A percentile compares a stretch with the other conserved stretches of the same genome.
Evolutionary conservation across 1,140 invertebrate species (phyloP).

Genomic region (Trichoplusia ni): DNA sequence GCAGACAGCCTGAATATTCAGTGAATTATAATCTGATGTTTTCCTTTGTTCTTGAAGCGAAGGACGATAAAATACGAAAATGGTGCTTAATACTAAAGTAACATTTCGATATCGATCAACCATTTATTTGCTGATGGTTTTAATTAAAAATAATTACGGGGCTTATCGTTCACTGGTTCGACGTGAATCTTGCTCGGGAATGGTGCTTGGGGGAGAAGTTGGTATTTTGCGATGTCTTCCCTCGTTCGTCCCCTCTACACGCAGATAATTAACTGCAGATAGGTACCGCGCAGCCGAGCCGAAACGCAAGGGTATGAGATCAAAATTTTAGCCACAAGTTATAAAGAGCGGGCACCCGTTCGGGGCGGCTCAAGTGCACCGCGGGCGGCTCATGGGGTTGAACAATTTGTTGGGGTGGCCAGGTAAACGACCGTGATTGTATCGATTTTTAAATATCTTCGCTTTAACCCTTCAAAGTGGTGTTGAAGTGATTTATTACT

Average conservation of each 20-base stretch:
- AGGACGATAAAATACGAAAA: slow-evolving; percentile 1
- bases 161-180: slow-evolving; percentile 59
- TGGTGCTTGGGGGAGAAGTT: slow-evolving; percentile 57
- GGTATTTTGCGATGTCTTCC: slow-evolving; percentile 62
- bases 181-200: slow-evolving; percentile 53
- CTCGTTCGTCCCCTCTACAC: slow-evolving; percentile 58
- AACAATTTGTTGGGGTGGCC: slow-evolving; percentile 70
- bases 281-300: slow-evolving; percentile 40
- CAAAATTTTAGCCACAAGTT: slow-evolving; percentile 74
- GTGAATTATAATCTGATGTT: slow-evolving; percentile 13
- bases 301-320: slow-evolving; percentile 50
- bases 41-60: background rate
- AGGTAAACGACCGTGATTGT: slow-evolving; percentile 71
- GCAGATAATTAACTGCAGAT: slow-evolving; percentile 80
- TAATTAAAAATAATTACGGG: slow-evolving; percentile 76
- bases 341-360: slow-evolving; percentile 62
- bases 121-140: slow-evolving; percentile 43
- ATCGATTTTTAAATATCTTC: slow-evolving; percentile 72
- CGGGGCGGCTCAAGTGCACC: slow-evolving; percentile 48
- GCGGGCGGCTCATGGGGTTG: slow-evolving; percentile 63
- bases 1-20: slow-evolving; percentile 1
- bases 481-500: background rate
- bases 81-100: slow-evolving; percentile 14
- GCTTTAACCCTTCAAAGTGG: slow-evolving; percentile 33
- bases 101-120: slow-evolving; percentile 25